Conservation (phyloP, 1,140 invertebrate species). For the Trinorchestia longiramus region DNA sequence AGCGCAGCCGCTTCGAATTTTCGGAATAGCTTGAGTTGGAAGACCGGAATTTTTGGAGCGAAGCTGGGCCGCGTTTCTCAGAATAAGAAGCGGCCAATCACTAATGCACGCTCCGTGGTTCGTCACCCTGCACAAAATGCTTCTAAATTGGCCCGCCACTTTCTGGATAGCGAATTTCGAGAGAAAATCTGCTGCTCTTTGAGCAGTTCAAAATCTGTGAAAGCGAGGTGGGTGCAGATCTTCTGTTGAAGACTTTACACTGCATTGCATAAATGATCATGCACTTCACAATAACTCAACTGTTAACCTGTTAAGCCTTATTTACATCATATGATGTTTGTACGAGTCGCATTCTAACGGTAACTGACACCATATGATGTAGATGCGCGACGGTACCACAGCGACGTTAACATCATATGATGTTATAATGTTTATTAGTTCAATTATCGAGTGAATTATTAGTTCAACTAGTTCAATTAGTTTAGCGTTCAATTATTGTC, state of each 20-base stretch:
- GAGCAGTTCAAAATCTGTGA: background rate
- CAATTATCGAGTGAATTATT: no score
- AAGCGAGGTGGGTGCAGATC: background rate
- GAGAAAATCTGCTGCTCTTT: background rate
- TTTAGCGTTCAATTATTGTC: no score
- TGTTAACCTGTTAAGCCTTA: no score
- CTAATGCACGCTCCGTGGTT: background rate
- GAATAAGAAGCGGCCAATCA: conserved; percentile 6
- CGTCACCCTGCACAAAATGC: background rate
- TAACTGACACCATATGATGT: no score
- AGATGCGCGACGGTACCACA: no score
- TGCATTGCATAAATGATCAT: background rate
- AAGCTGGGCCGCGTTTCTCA: background rate
- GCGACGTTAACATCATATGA: no score
- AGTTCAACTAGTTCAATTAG: no score
- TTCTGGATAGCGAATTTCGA: background rate
- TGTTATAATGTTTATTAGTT: no score
- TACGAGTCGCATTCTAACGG: no score
- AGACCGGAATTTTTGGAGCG: background rate
- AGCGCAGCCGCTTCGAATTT: background rate
- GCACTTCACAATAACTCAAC: no score
- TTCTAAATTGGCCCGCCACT: background rate
- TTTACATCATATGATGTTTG: no score
- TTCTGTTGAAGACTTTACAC: background rate
- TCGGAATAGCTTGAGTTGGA: background rate